Conservation (phyloP, 2,797 vertebrate species). For the Acestrorhynchus altus region DNA sequence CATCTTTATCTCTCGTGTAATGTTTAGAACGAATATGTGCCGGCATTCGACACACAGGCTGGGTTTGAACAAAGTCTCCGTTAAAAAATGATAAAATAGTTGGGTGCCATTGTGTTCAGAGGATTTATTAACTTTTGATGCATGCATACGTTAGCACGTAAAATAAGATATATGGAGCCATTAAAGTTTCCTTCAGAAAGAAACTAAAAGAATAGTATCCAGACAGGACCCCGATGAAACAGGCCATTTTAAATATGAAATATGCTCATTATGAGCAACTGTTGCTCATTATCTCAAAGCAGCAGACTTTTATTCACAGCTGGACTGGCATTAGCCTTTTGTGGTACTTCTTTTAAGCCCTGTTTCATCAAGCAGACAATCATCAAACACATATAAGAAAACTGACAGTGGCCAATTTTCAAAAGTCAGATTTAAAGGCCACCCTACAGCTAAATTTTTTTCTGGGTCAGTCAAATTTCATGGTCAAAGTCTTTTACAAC, state of each 20-base stretch:
- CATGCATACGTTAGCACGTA: background rate
- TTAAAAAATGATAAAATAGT: background rate
- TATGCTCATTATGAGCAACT: slow-evolving; percentile 4
- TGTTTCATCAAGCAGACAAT: background rate
- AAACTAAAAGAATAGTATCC: background rate
- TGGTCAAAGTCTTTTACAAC: slow-evolving; percentile 62
- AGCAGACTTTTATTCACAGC: slow-evolving; percentile 16
- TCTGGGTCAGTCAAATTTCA: slow-evolving; percentile 54
- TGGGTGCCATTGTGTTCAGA: background rate
- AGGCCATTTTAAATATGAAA: slow-evolving; percentile 16
- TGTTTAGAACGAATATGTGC: background rate
- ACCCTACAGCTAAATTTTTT: slow-evolving; percentile 18
- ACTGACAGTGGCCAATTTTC: slow-evolving; percentile 8
- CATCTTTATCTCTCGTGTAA: slow-evolving; percentile 10
- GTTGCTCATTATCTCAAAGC: slow-evolving; percentile 28
- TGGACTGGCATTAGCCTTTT: background rate
- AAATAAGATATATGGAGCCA: background rate
- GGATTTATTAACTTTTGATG: background rate
- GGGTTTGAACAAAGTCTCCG: background rate
- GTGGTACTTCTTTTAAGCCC: background rate
- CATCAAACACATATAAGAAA: background rate
- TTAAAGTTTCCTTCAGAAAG: slow-evolving; percentile 1
- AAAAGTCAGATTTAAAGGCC: slow-evolving; percentile 42
- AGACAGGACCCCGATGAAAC: background rate
- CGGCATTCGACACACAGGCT: background rate